phyloP scores from a whole-genome alignment of 1,140 invertebrate species.

The Sinella curviseta region DNA sequence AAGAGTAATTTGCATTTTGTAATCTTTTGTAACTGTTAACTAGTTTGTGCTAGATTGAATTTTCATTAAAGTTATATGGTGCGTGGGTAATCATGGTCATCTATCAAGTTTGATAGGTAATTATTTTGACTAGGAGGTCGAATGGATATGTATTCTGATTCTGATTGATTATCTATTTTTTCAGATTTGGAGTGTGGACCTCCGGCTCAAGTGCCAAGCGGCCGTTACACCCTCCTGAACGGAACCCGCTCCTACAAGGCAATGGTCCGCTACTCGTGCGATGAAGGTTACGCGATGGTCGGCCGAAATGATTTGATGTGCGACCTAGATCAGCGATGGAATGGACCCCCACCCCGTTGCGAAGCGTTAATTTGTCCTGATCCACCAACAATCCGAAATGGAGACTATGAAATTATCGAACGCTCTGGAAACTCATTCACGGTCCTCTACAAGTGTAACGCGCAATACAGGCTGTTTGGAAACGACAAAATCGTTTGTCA shows the following conservation, averaged over 20 bases:
- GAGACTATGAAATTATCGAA: slow-evolving; percentile 63
- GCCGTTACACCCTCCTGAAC: slow-evolving; percentile 77
- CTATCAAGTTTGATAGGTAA: not conserved
- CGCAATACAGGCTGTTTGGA: slow-evolving; percentile 69
- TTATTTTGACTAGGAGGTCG: not conserved
- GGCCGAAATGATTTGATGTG: slow-evolving; percentile 78
- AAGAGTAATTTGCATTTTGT: too few relatives aligned
- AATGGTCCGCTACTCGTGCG: slow-evolving; percentile 79
- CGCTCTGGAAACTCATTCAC: slow-evolving; percentile 66
- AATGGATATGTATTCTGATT: not conserved
- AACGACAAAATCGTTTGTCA: slow-evolving; percentile 68
- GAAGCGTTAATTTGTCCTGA: slow-evolving; percentile 62
- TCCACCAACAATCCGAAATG: slow-evolving; percentile 71
- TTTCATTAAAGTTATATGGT: too few relatives aligned
- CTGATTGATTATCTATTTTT: slow-evolving; percentile 30
- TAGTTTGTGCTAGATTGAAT: too few relatives aligned
- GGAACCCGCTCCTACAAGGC: slow-evolving; percentile 80
- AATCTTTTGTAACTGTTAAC: too few relatives aligned
- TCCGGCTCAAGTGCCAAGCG: slow-evolving; percentile 81
- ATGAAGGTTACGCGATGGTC: slow-evolving; percentile 80
- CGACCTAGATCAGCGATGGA: slow-evolving; percentile 90
- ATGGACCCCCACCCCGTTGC: slow-evolving; percentile 85
- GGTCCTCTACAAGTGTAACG: slow-evolving; percentile 74
- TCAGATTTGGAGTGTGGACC: slow-evolving; percentile 84
- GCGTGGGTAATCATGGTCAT: too few relatives aligned